phyloP scores from a whole-genome alignment of 2,113 vertebrate species.

The Pseudois nayaur region DNA sequence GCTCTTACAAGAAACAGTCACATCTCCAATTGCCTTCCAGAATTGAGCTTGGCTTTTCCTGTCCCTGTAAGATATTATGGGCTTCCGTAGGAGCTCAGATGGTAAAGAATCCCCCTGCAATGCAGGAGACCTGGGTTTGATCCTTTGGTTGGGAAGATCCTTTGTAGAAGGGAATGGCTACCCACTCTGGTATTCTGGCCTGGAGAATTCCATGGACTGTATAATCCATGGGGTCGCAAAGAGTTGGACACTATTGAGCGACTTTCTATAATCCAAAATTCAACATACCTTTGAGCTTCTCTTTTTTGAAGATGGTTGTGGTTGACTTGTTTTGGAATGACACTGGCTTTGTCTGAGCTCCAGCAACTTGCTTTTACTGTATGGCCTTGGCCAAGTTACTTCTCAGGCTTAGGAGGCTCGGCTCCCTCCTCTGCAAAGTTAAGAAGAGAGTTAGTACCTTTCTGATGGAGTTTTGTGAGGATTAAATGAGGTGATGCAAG shows the following conservation, averaged over 20 bases:
- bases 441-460: background rate
- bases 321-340: background rate
- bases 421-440: background rate
- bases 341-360: background rate
- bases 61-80: background rate
- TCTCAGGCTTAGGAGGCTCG: background rate
- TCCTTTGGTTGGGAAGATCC: background rate
- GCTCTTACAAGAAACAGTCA: background rate
- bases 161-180: background rate
- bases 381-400: background rate
- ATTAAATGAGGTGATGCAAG: background rate
- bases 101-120: background rate
- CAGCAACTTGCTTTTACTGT: background rate
- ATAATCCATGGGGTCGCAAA: background rate
- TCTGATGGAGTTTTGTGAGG: background rate
- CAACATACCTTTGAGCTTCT: background rate
- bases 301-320: background rate
- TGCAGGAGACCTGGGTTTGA: background rate
- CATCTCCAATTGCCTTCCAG: background rate
- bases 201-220: background rate
- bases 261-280: background rate
- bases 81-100: background rate
- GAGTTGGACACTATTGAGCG: rapidly evolving
- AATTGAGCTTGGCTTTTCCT: background rate
- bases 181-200: background rate